Base-by-base conservation (phyloP, 2,113 vertebrate genomes). In the Cervus canadensis region DNA sequence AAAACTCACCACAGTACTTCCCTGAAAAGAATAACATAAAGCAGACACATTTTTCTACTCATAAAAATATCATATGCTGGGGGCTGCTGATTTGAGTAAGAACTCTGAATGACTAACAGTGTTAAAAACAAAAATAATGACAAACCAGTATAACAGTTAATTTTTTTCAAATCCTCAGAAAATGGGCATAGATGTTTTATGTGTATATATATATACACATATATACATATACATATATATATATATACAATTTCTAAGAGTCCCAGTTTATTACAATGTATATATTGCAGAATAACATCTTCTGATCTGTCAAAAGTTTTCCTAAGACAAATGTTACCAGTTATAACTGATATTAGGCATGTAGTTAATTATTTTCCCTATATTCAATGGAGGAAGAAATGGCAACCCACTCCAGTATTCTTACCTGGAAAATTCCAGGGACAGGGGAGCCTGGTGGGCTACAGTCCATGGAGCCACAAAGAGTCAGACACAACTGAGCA, bases 51-150 rank as follows among this genome's bases (percentile, higher is more conserved):
- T 59, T 92, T 95, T 94, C 19, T 50, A 87, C 67, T 85, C 74
- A 76, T 84, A 91, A 91, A 96, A 85, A 56, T 71, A 45, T 25
- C 48, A 33, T 9, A 87, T 5, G 21, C 33, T 36, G 30, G 3
- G 33, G 6, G 8, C 45, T 89, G 67, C 33, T 67, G 36, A 54
- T 50, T 52, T 86, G 28, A 89, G 25, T 33, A 94, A 90, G 21
- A 84, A 89, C 3, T 48, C 64, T 92, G 59, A 92, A 93, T 92
- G 43, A 87, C 19, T 79, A 82, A 96, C 2, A 78, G 91, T 2
- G 17, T 67, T 87, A 89, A 89, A 96, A 96, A 86, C 7, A 45
- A 60, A 97, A 96, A 91, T 78, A 94, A 89, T 74, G 40, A 93
- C 28, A 87, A 96, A 87, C 60, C n/a, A 94, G 30, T 74, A 11